These are phyloP conservation scores for Sarotherodon lohbergeri DNA, from an alignment of 2,113 vertebrate genomes.

Conservation along the genomic window DNA sequence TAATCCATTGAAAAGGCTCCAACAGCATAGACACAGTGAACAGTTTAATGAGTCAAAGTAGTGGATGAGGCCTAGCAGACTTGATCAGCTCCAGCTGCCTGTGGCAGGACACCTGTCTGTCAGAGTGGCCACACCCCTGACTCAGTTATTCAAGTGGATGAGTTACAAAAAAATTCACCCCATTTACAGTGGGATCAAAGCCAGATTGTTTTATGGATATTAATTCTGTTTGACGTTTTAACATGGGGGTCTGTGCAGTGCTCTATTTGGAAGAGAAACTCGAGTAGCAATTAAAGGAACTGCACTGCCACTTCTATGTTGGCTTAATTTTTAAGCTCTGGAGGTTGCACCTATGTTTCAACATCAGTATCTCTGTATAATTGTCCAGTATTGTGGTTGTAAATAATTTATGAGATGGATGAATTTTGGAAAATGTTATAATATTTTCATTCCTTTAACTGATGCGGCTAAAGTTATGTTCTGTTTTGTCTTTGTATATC, in stretches of 20 bases:
- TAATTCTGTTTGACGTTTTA: not conserved
- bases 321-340: not conserved
- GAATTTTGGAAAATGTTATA: not conserved
- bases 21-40: not conserved
- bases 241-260: not conserved
- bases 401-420: not conserved
- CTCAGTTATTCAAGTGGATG: not conserved
- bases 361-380: not conserved
- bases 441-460: not conserved
- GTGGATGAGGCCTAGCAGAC: not conserved
- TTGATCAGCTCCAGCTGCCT: not conserved
- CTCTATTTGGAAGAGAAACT: not conserved
- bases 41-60: not conserved
- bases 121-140: not conserved
- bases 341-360: not conserved
- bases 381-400: not conserved
- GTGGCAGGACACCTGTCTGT: not conserved
- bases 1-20: not conserved
- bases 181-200: not conserved
- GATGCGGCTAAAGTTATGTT: not conserved
- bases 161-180: not conserved
- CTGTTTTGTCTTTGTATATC: not conserved
- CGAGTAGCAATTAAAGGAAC: not conserved
- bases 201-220: not conserved
- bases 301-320: not conserved